Conservation (phyloP, 2,888 invertebrate species). For the Tryphoninae sp. region DNA sequence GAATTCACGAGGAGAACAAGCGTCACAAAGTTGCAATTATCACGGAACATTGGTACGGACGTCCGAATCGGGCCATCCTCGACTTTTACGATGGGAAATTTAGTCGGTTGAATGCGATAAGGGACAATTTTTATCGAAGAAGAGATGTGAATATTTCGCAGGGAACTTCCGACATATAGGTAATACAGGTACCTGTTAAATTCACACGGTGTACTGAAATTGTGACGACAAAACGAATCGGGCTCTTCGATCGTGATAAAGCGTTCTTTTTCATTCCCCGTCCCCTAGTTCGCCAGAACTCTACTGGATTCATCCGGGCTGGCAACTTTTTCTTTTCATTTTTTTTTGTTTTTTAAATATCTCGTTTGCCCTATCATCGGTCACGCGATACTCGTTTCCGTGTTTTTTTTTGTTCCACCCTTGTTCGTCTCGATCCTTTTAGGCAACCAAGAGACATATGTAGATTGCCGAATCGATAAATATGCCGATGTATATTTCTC, state of each 20-base stretch:
- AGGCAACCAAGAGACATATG: not conserved
- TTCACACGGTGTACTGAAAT: conserved; percentile 20
- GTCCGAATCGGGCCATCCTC: conserved; percentile 72
- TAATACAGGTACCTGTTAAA: conserved; percentile 4
- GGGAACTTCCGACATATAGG: conserved; percentile 15
- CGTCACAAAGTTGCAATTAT: conserved; percentile 70
- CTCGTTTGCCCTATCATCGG: conserved; percentile 29
- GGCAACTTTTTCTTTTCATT: not conserved
- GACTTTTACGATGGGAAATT: conserved; percentile 72
- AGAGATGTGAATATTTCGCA: conserved; percentile 64
- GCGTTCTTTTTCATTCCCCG: conserved; percentile 26
- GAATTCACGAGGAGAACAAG: conserved; percentile 72
- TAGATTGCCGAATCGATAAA: not conserved
- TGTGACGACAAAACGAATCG: conserved; percentile 29
- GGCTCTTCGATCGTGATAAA: conserved; percentile 21
- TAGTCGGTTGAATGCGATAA: conserved; percentile 67
- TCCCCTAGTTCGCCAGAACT: not conserved
- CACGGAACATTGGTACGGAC: conserved; percentile 72
- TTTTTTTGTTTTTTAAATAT: conserved; percentile 33
- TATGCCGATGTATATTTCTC: not conserved
- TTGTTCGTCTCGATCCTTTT: conserved; percentile 24
- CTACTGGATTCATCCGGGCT: not conserved
- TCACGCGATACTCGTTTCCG: conserved; percentile 54
- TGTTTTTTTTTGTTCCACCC: conserved; percentile 29
- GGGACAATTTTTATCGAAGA: conserved; percentile 68